A percentile compares a stretch with the other conserved stretches of the same genome.
Conservation (phyloP, 1,140 invertebrate genomes). For the Berghia stephanieae region DNA sequence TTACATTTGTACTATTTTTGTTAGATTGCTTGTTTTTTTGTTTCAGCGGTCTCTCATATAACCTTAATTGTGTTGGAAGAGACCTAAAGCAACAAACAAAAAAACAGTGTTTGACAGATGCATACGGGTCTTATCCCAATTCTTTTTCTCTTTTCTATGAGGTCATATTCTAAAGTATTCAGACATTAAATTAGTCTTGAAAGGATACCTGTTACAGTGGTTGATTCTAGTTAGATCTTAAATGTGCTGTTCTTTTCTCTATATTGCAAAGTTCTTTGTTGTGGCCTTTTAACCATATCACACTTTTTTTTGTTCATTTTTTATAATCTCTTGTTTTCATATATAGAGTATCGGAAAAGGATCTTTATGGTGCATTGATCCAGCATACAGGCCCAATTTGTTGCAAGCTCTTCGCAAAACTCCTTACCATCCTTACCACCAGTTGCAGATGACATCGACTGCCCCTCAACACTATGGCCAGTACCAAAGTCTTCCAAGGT, state of each 20-base stretch:
- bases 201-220: no score
- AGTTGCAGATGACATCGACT: constrained; percentile 67
- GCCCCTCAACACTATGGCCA: constrained; percentile 48
- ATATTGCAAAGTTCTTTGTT: not conserved
- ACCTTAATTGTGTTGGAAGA: no score
- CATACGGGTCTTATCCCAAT: no score
- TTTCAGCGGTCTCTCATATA: no score
- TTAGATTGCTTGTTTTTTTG: no score
- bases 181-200: no score
- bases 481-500: constrained; percentile 44
- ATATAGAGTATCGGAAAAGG: constrained; percentile 88
- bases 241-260: not conserved
- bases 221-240: no score
- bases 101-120: no score
- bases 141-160: no score
- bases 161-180: no score
- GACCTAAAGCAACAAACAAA: no score
- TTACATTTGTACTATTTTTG: no score
- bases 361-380: constrained; percentile 94
- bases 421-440: constrained; percentile 80
- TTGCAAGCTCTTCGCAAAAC: constrained; percentile 85
- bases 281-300: not conserved
- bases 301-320: not conserved
- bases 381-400: constrained; percentile 84
- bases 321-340: not conserved